Evolutionary conservation across 2,113 vertebrate genomes (phyloP).

Genomic region (Xiphophorus maculatus): DNA sequence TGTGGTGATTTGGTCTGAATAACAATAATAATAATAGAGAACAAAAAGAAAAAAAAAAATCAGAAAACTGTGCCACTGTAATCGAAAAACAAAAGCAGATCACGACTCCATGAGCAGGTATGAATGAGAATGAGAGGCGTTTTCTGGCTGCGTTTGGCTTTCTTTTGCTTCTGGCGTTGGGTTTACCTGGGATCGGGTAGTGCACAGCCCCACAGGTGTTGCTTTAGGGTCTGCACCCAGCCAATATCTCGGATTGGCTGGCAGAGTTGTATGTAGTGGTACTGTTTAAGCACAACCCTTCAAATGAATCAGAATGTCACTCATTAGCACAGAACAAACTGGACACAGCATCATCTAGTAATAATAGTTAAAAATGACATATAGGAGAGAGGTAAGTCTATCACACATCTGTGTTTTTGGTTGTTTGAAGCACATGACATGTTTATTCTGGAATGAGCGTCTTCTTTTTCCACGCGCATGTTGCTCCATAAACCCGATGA

Average conservation of each 20-base stretch:
- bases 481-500: conserved; percentile 39
- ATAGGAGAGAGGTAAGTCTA: conserved; percentile 39
- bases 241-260: conserved; percentile 85
- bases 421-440: conserved; percentile 59
- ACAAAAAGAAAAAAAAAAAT: conserved; percentile 27
- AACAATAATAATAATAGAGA: conserved; percentile 12
- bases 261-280: conserved; percentile 86
- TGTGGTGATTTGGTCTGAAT: conserved; percentile 31
- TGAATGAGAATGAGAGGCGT: conserved; percentile 66
- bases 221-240: conserved; percentile 86
- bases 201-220: conserved; percentile 85
- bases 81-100: conserved; percentile 50
- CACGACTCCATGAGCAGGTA: conserved; percentile 58
- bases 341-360: conserved; percentile 67
- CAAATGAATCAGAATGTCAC: conserved; percentile 82
- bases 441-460: conserved; percentile 60
- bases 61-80: conserved; percentile 55
- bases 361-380: conserved; percentile 21
- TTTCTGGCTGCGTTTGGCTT: conserved; percentile 50
- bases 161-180: conserved; percentile 36
- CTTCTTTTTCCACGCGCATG: conserved; percentile 66
- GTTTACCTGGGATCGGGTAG: conserved; percentile 83
- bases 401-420: conserved; percentile 16
- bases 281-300: conserved; percentile 86
- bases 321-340: conserved; percentile 75